Conservation (phyloP, 2,888 invertebrate genomes). For the Tipula confusa region DNA sequence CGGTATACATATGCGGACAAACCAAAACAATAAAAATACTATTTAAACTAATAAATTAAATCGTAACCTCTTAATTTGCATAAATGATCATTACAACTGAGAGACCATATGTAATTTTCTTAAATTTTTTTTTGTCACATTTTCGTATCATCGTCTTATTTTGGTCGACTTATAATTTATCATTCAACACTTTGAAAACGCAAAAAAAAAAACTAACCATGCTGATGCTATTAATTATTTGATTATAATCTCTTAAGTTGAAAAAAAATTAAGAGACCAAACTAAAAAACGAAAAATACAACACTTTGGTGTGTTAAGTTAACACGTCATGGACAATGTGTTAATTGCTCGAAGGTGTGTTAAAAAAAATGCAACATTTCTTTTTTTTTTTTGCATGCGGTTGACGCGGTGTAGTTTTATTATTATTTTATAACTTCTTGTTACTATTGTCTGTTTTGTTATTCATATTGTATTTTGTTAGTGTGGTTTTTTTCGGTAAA, state of each 20-base stretch:
- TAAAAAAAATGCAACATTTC: background rate
- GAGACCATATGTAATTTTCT: background rate
- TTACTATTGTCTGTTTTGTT: background rate
- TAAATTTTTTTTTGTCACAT: background rate
- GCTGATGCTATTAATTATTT: conserved; percentile 28
- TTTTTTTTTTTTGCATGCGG: conserved; percentile 8
- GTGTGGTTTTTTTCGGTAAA: background rate
- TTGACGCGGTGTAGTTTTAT: background rate
- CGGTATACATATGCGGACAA: background rate
- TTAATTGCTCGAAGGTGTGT: conserved; percentile 32
- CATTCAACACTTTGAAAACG: background rate
- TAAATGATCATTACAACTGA: background rate
- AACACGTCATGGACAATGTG: conserved; percentile 34
- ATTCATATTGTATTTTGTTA: background rate
- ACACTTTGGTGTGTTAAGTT: conserved; percentile 27
- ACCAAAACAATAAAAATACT: background rate
- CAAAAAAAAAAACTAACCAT: conserved; percentile 16
- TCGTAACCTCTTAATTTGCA: conserved; percentile 12
- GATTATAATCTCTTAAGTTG: conserved; percentile 8
- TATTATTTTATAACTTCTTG: background rate
- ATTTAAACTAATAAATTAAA: background rate
- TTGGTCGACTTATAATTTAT: background rate
- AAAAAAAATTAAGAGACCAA: background rate
- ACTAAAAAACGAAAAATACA: background rate
- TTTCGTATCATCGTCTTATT: background rate